Conservation (phyloP, 2,797 vertebrate species). For the Aeoliscus strigatus region DNA sequence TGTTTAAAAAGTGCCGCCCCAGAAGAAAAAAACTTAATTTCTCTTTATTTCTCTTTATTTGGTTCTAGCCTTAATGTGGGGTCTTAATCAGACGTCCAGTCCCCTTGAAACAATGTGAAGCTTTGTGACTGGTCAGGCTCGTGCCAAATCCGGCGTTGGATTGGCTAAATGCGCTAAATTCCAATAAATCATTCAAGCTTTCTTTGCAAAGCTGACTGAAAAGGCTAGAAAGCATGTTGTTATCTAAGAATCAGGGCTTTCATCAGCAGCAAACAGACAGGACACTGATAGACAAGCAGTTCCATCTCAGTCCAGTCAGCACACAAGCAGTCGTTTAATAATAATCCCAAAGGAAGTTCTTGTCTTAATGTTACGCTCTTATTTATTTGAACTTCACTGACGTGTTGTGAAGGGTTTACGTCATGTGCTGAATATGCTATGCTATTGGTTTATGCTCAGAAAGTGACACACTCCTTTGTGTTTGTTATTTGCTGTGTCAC, state of each 20-base stretch:
- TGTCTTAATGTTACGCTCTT: constrained; percentile 57
- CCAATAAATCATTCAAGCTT: constrained; percentile 12
- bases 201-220: constrained; percentile 24
- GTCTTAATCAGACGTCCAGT: constrained; percentile 25
- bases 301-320: constrained; percentile 14
- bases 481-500: constrained; percentile 54
- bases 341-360: constrained; percentile 32
- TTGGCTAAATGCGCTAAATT: constrained; percentile 37
- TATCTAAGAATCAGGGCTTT: constrained; percentile 13
- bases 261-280: constrained; percentile 16
- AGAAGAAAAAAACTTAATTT: constrained; percentile 34
- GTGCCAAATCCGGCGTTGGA: constrained; percentile 48
- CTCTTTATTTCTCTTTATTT: no score
- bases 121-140: constrained; percentile 36
- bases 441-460: constrained; percentile 41
- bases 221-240: constrained; percentile 10
- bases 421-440: constrained; percentile 55
- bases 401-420: constrained; percentile 33
- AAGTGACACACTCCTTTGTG: constrained; percentile 50
- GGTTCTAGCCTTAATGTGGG: constrained; percentile 63
- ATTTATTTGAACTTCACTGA: constrained; percentile 64
- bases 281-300: constrained; percentile 19
- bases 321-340: constrained; percentile 18
- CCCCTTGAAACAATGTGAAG: constrained; percentile 14
- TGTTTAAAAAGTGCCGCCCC: constrained; percentile 37